Percentiles rank a stretch among this genome's conserved stretches.
These are phyloP conservation scores for Leptopilina syphax DNA, from an alignment of 2,888 invertebrate species.

Conservation along the genomic window DNA sequence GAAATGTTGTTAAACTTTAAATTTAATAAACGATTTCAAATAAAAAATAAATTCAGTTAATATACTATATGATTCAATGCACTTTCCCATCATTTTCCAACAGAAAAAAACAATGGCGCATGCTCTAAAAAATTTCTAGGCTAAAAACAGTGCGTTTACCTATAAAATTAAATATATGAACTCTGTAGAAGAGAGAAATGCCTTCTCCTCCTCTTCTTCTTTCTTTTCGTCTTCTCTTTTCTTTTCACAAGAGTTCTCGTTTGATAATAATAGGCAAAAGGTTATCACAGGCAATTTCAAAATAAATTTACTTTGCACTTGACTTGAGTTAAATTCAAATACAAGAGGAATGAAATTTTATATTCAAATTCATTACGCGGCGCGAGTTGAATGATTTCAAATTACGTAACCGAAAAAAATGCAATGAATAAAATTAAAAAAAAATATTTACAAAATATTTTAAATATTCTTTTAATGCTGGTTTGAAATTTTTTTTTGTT, in stretches of 20 bases:
- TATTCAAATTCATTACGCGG: background rate
- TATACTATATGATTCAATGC: background rate
- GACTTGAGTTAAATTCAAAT: constrained; percentile 27
- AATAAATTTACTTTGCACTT: constrained; percentile 21
- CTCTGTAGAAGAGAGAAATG: no score
- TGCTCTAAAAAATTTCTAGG: constrained; percentile 22
- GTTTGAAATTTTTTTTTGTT: background rate
- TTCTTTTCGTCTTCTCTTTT: background rate
- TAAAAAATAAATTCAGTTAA: background rate
- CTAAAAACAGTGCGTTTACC: constrained; percentile 6
- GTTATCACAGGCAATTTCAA: background rate
- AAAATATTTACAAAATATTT: no score
- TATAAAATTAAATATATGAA: constrained; percentile 8
- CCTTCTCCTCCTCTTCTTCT: no score
- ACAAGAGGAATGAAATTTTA: constrained; percentile 19
- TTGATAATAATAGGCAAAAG: constrained; percentile 20
- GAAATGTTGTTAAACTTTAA: no score
- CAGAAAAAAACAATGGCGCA: constrained; percentile 6
- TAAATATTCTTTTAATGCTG: no score
- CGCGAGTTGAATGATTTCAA: constrained; percentile 4
- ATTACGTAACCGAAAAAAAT: background rate
- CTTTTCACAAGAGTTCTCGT: background rate
- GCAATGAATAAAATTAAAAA: background rate
- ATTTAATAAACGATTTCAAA: no score
- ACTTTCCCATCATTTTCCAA: background rate